phyloP scores from a whole-genome alignment of 2,113 vertebrate species.

The Murina feae region DNA sequence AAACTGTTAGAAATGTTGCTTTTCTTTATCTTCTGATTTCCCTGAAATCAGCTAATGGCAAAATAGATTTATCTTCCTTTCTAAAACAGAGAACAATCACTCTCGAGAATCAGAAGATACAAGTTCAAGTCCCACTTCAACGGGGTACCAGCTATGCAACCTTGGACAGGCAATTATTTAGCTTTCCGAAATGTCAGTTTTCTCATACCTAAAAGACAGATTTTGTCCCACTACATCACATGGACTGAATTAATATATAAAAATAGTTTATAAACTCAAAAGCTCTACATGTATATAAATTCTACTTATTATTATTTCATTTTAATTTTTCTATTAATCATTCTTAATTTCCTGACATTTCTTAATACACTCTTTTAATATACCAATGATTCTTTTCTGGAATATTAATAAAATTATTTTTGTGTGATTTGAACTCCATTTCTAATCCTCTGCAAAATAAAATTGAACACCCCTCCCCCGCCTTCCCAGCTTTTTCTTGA shows the following conservation, averaged over 20 bases:
- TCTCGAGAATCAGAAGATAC: background rate
- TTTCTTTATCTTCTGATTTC: conserved; percentile 9
- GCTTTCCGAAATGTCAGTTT: background rate
- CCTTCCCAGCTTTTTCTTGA: background rate
- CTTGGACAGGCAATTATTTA: background rate
- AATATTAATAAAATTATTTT: background rate
- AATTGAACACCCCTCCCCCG: background rate
- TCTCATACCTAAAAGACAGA: background rate
- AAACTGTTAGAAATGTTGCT: background rate
- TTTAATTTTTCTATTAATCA: background rate
- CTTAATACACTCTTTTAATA: background rate
- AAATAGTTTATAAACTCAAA: background rate
- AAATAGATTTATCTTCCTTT: conserved; percentile 9
- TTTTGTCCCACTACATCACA: background rate
- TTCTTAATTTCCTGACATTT: conserved; percentile 13
- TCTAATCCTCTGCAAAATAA: conserved; percentile 24
- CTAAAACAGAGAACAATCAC: background rate
- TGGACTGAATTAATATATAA: background rate
- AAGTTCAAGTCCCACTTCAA: background rate
- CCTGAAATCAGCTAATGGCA: background rate
- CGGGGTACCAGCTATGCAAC: background rate
- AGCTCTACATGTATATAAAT: background rate
- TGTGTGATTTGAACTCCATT: background rate
- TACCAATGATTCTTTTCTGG: background rate
- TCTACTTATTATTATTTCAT: background rate